phyloP scores from a whole-genome alignment of 1,140 invertebrate species.

The Neelides sp. region DNA sequence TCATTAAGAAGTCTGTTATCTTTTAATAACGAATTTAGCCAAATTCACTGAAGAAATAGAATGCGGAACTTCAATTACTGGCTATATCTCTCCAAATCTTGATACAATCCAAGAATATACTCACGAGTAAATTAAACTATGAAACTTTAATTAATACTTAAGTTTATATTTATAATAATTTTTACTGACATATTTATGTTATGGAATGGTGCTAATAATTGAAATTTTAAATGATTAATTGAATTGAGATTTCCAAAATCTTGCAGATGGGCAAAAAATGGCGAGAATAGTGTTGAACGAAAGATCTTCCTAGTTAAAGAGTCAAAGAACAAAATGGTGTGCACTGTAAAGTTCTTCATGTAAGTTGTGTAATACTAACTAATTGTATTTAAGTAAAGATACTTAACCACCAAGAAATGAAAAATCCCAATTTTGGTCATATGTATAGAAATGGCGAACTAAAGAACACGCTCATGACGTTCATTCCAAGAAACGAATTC shows the following conservation, averaged over 20 bases:
- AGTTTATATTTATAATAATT: neutral
- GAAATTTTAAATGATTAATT: neutral
- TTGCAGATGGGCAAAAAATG: constrained; percentile 13
- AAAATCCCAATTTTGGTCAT: too few species aligned
- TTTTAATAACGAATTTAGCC: too few species aligned
- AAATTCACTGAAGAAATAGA: constrained; percentile 15
- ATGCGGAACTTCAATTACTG: constrained; percentile 16
- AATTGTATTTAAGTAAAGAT: too few species aligned
- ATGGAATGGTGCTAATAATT: too few species aligned
- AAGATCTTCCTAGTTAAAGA: constrained; percentile 13
- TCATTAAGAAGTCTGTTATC: too few species aligned
- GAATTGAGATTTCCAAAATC: neutral
- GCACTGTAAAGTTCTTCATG: too few species aligned
- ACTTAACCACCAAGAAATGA: too few species aligned
- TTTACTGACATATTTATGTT: neutral
- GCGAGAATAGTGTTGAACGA: constrained; percentile 7
- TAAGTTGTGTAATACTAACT: too few species aligned
- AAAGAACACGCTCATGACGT: neutral
- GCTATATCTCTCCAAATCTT: constrained; percentile 12
- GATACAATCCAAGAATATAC: constrained; percentile 21
- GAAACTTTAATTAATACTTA: too few species aligned
- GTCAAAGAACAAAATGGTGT: too few species aligned
- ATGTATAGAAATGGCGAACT: constrained; percentile 7
- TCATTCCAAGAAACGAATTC: constrained; percentile 1
- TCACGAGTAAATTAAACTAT: constrained; percentile 16